A percentile compares a stretch with the other conserved stretches of the same genome.
Conservation (phyloP, 92 coral and sea anemone genomes). For the Epizoanthus illoricatus region DNA sequence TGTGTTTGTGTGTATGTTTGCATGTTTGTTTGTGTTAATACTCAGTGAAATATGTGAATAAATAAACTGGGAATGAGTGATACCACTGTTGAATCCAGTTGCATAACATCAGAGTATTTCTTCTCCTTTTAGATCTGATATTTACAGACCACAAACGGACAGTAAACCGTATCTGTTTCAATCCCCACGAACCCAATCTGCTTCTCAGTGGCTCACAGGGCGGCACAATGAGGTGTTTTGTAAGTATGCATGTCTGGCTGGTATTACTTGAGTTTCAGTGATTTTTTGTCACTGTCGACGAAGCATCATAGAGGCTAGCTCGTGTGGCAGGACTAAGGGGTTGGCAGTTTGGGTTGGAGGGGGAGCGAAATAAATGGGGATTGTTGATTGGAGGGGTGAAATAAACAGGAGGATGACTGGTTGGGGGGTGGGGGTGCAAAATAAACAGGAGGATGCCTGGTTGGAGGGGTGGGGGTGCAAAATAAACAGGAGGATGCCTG, state of each 20-base stretch:
- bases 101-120: background rate
- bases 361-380: too few relatives aligned
- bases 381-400: too few relatives aligned
- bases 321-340: background rate
- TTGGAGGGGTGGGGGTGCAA: too few relatives aligned
- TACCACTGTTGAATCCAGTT: background rate
- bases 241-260: constrained; percentile 46
- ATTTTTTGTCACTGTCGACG: constrained; percentile 1
- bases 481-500: too few relatives aligned
- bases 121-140: constrained; percentile 54
- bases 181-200: constrained; percentile 83
- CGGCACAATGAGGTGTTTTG: constrained; percentile 95
- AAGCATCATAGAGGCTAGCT: background rate
- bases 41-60: too few relatives aligned
- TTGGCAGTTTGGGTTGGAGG: background rate
- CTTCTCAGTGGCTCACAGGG: constrained; percentile 96
- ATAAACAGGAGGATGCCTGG: too few relatives aligned
- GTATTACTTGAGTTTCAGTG: too few relatives aligned
- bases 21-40: too few relatives aligned
- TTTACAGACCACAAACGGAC: constrained; percentile 92
- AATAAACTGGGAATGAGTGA: background rate
- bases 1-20: background rate
- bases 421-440: too few relatives aligned
- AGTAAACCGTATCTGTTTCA: constrained; percentile 93
- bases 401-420: too few relatives aligned